Percentiles rank a stretch among this genome's conserved stretches.
phyloP scores from a whole-genome alignment of 2,797 vertebrate species.

The Gobionotothen gibberifrons region DNA sequence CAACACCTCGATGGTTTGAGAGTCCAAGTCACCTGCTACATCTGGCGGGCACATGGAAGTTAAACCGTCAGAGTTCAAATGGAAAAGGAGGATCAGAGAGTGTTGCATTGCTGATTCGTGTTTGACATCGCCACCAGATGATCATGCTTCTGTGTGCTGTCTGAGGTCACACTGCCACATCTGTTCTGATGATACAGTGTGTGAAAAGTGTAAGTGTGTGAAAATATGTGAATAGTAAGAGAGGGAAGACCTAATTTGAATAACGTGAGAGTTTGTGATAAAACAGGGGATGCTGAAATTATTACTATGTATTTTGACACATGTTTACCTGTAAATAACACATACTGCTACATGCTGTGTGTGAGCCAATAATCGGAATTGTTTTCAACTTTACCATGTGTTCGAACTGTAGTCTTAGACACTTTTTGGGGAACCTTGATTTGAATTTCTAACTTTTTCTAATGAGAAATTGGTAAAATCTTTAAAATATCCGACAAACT shows the following conservation, averaged over 20 bases:
- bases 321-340: conserved; percentile 13
- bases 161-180: conserved; percentile 31
- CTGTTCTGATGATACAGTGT: conserved; percentile 19
- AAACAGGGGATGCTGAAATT: conserved; percentile 1
- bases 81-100: conserved; percentile 39
- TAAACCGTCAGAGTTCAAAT: conserved; percentile 58
- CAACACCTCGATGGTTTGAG: conserved; percentile 85
- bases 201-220: not conserved
- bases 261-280: not conserved
- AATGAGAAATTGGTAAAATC: not conserved
- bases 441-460: not conserved
- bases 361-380: conserved; percentile 11
- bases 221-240: conserved; percentile 11
- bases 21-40: conserved; percentile 85
- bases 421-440: conserved; percentile 5
- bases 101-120: conserved; percentile 32
- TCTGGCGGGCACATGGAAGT: conserved; percentile 72
- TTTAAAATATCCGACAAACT: not conserved
- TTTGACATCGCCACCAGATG: conserved; percentile 38
- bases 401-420: no score
- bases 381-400: no score
- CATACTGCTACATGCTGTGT: conserved; percentile 3
- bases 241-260: not conserved
- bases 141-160: conserved; percentile 4
- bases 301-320: not conserved